Evolutionary conservation across 2,113 vertebrate species (phyloP).

Genomic region (Sphaerodactylus townsendi): DNA sequence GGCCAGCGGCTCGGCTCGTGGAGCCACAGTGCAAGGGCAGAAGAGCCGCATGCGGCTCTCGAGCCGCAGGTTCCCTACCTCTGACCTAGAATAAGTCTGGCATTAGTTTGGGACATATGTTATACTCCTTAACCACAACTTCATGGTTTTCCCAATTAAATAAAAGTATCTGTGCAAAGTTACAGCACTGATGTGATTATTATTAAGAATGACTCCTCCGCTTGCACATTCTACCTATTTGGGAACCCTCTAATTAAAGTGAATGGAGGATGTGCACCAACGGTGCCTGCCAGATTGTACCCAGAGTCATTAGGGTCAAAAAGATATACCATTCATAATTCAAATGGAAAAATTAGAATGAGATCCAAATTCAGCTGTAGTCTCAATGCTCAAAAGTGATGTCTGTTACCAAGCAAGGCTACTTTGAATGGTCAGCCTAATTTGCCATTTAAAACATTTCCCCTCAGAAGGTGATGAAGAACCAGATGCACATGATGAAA

Average conservation of each 20-base stretch:
- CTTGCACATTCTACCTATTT: neutral
- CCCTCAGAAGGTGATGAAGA: neutral
- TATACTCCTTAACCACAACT: neutral
- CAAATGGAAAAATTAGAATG: neutral
- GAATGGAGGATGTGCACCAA: neutral
- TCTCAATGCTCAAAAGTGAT: neutral
- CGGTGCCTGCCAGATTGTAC: neutral
- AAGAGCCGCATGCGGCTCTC: too few relatives aligned
- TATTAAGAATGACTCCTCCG: neutral
- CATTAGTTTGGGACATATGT: neutral
- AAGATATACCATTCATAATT: neutral
- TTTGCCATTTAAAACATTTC: constrained; percentile 52
- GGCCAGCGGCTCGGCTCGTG: too few relatives aligned
- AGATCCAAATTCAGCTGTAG: neutral
- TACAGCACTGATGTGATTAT: neutral
- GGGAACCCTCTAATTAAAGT: neutral
- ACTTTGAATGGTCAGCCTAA: constrained; percentile 12
- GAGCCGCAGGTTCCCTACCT: too few relatives aligned
- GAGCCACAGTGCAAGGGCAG: too few relatives aligned
- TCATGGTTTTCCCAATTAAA: neutral
- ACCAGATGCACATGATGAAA: constrained; percentile 21
- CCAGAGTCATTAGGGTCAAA: neutral
- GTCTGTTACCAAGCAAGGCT: neutral
- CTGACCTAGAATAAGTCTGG: neutral
- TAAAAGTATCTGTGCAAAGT: neutral